Evolutionary conservation across 1,140 invertebrate species (phyloP).

Genomic region (Acromyrmex echinatior): DNA sequence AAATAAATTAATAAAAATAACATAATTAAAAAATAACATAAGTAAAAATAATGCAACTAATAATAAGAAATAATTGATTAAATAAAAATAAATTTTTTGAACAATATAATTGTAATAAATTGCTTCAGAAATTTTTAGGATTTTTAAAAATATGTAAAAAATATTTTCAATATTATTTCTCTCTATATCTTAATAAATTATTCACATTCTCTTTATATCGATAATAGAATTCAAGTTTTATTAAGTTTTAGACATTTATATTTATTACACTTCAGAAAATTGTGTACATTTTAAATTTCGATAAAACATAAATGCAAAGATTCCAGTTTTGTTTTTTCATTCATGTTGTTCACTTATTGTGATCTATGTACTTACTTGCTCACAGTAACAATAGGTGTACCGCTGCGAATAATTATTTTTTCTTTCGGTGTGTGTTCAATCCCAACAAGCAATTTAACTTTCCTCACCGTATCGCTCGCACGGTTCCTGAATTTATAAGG

Average conservation of each 20-base stretch:
- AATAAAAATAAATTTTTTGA: neutral
- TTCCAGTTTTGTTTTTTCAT: neutral
- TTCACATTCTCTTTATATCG: neutral
- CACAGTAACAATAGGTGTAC: neutral
- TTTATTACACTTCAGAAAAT: neutral
- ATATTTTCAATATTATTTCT: neutral
- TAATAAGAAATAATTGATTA: too few relatives aligned
- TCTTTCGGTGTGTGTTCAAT: neutral
- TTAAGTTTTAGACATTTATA: neutral
- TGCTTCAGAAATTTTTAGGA: neutral
- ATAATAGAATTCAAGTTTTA: neutral
- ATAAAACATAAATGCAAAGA: neutral
- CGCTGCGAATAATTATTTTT: slow-evolving; percentile 28
- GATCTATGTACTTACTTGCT: neutral
- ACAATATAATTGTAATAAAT: neutral
- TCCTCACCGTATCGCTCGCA: neutral
- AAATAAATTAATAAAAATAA: neutral
- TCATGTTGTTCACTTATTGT: neutral
- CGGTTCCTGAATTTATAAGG: slow-evolving; percentile 30
- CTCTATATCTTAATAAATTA: neutral
- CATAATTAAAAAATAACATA: too few relatives aligned
- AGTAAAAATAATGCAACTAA: too few relatives aligned
- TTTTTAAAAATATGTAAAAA: neutral
- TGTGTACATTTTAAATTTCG: neutral
- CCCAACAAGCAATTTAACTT: slow-evolving; percentile 38